Evolutionary conservation across 2,113 vertebrate species (phyloP), one percentile per base, ranked within the genome.

Genomic region (Gavialis gangeticus): DNA sequence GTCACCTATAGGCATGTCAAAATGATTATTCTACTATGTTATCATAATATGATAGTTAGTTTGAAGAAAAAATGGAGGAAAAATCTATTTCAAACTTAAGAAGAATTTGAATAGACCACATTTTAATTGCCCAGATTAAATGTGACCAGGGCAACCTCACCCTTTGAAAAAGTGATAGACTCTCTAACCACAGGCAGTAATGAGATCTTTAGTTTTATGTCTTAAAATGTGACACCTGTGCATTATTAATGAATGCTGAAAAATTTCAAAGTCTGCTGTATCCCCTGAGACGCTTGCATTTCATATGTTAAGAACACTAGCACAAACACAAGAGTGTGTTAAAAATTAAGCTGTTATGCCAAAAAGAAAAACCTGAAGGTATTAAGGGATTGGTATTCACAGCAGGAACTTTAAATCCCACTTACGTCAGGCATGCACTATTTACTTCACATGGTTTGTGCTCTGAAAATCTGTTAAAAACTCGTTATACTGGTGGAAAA

Each of bases 401-500:
- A 86, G 89, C 86, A 94, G 93, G 79, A 96, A 12, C 82, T 90
- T 90, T 91, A 87, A 73, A 58, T 90, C 85, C 69, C 1, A 58
- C 22, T 90, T 77, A 1, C 12, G 22, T 90, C 78, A 94, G 91
- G 80, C 71, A 84, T 24, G 12, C 11, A 1, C 62, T 77, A 16
- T 96, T 95, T 93, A 73, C 73, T 93, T 94, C 63, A 75, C 75
- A 67, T 75, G 25, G 66, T 57, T 92, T 5, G 28, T 71, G 28
- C 77, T 94, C 58, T 85, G 76, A 84, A 86, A 94, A 88, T 89
- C 76, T 91, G 88, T 84, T 82, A 67, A 87, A 88, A 91, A 64
- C 34, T 90, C 13, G 6, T 95, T 95, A 69, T 28, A 12, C 58
- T 34, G 64, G 37, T 89, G 84, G 64, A 95, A 97, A 96, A 54